These are phyloP conservation scores for Phylloscopus whistleri DNA, from an alignment of 2,113 vertebrate species.

Conservation along the genomic window DNA sequence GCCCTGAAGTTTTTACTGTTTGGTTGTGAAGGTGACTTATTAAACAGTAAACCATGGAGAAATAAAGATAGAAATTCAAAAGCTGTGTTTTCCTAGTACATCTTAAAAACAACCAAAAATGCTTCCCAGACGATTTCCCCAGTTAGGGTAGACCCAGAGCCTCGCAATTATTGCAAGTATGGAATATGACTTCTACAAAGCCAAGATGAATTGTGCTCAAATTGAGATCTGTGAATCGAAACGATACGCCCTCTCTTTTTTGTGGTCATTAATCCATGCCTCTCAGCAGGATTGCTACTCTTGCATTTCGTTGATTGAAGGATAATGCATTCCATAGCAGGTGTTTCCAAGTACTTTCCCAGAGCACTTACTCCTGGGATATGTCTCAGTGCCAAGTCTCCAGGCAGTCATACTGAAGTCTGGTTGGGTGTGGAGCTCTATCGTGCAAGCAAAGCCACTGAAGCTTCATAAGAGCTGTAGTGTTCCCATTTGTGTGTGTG, in stretches of 20 bases:
- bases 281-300: background rate
- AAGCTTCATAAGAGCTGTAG: background rate
- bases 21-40: background rate
- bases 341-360: background rate
- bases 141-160: background rate
- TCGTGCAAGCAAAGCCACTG: background rate
- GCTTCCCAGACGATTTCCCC: background rate
- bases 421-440: background rate
- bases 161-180: background rate
- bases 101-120: background rate
- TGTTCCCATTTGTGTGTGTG: background rate
- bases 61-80: background rate
- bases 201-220: background rate
- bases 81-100: background rate
- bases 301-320: background rate
- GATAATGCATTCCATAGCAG: background rate
- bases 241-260: background rate
- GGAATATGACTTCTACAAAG: background rate
- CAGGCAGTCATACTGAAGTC: background rate
- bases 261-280: background rate
- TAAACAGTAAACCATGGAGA: slow-evolving; percentile 2
- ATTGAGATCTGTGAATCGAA: background rate
- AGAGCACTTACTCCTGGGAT: background rate
- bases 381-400: background rate
- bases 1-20: background rate